Evolutionary conservation across 2,888 invertebrate species (phyloP), one percentile per base, ranked within the genome.

Genomic region (Andrena camellia): DNA sequence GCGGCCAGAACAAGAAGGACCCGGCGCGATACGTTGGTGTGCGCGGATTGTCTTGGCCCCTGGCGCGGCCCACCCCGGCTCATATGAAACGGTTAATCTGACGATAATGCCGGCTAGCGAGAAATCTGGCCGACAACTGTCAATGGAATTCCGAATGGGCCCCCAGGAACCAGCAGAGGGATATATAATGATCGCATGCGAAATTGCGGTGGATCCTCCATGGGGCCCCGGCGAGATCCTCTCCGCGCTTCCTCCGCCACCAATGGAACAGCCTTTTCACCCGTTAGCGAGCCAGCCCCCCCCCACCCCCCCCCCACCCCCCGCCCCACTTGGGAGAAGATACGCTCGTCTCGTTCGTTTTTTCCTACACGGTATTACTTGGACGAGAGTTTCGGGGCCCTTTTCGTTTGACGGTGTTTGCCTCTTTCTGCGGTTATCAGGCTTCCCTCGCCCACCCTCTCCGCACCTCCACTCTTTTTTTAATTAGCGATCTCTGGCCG

Each of bases 71-170:
- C 85, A 86, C 81, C 83, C 83, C 81, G 42, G 81, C 81, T 86
- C 81, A 81, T 87, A 81, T 87, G 88, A 81, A 88, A 87, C 88
- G 81, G 88, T 88, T 86, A 84, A 87, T 84, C 81, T 72, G 84
- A 73, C 83, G 88, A 86, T 88, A 87, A 86, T 88, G 79, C 86
- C 76, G 66, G 73, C 77, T 26, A 64, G 77, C 80, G 80, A 80
- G 83, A 73, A 73, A 69, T 35, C 71, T 31, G 76, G 54, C 62
- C 70, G 78, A 63, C 85, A 87, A 85, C 85, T 77, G 85, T 87
- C 86, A 87, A 87, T 87, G 87, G 85, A 85, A 87, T 86, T 87
- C 85, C 77, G 68, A 83, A 76, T 69, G 68, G 52, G 71, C 63
- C 72, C 63, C 69, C 59, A 62, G 64, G 76, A 62, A 67, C 48